A percentile compares a stretch with the other conserved stretches of the same genome.
Evolutionary conservation across 2,888 invertebrate genomes (phyloP).

Genomic region (Ophioninae sp.): DNA sequence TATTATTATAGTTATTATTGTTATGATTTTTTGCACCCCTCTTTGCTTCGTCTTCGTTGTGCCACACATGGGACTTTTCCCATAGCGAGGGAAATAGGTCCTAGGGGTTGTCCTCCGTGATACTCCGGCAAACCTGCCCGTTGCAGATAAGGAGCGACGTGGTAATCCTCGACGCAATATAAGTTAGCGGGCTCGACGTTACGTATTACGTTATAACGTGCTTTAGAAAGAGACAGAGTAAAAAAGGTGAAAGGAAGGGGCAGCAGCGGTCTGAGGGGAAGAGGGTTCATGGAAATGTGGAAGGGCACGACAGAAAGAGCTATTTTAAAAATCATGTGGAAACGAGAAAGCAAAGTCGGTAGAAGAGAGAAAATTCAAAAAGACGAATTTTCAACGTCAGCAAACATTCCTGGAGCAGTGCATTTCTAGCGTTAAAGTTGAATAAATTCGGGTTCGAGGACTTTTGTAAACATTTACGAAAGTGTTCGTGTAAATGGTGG

Average conservation of each 20-base stretch:
- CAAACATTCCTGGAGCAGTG: background rate
- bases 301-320: background rate
- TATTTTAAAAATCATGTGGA: background rate
- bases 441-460: background rate
- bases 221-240: conserved; percentile 38
- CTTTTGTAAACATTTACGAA: background rate
- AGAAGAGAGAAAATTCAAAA: background rate
- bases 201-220: conserved; percentile 73
- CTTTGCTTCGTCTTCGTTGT: conserved; percentile 38
- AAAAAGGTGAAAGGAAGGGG: background rate
- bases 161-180: conserved; percentile 78
- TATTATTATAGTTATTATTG: conserved; percentile 2
- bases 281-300: background rate
- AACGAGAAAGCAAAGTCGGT: background rate
- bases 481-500: background rate
- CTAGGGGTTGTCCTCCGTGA: conserved; percentile 45
- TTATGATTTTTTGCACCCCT: conserved; percentile 14
- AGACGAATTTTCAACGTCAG: background rate
- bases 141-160: conserved; percentile 78
- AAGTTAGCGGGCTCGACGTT: conserved; percentile 77
- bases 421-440: background rate
- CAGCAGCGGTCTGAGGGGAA: background rate
- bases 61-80: conserved; percentile 55
- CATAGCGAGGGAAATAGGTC: conserved; percentile 58
- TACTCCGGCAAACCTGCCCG: conserved; percentile 68